Evolutionary conservation across 2,888 invertebrate species (phyloP).

Genomic region (Mythimna loreyi): DNA sequence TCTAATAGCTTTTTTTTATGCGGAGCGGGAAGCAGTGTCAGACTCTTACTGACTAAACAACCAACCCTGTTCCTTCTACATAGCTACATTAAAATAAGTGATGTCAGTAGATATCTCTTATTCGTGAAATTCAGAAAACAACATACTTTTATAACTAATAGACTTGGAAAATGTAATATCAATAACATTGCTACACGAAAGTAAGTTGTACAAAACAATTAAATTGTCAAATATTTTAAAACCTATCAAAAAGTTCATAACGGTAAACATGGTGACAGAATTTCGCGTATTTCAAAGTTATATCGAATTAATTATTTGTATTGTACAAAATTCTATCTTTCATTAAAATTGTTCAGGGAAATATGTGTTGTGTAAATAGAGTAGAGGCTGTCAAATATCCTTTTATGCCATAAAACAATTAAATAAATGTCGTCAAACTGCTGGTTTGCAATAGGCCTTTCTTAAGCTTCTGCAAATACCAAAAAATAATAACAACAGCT

Average conservation of each 20-base stretch:
- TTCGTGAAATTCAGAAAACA: background rate
- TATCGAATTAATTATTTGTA: background rate
- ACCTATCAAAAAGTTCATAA: background rate
- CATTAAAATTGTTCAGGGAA: background rate
- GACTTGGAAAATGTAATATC: background rate
- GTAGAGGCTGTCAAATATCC: background rate
- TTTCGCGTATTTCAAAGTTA: background rate
- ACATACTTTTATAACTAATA: background rate
- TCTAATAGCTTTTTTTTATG: too few relatives aligned
- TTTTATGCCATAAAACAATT: too few relatives aligned
- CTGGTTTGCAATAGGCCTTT: slow-evolving; percentile 6
- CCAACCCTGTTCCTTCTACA: too few relatives aligned
- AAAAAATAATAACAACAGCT: background rate
- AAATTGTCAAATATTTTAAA: background rate
- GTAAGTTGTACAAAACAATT: background rate
- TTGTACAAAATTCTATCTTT: background rate
- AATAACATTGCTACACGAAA: background rate
- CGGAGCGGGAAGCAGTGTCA: too few relatives aligned
- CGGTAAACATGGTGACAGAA: background rate
- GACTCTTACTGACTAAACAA: too few relatives aligned
- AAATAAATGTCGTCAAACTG: too few relatives aligned
- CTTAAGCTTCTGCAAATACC: background rate
- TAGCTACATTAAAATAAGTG: too few relatives aligned
- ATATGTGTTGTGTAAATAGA: background rate
- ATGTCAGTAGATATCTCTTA: too few relatives aligned